A percentile compares a stretch with the other conserved stretches of the same genome.
These are phyloP conservation scores for Alviniconcha marisindica DNA, from an alignment of 1,140 invertebrate genomes.

Conservation along the genomic window DNA sequence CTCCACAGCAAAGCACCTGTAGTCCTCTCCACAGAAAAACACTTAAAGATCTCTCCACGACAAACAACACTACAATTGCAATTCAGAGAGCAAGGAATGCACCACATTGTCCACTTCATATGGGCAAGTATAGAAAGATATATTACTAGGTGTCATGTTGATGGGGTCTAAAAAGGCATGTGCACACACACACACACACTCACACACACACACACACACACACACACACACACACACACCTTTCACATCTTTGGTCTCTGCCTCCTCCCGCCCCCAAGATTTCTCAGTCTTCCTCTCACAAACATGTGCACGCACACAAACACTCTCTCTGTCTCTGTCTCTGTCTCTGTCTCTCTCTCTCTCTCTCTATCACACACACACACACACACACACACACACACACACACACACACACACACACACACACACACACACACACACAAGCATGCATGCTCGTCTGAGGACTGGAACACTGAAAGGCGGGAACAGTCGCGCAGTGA, in stretches of 20 bases:
- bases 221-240: background rate
- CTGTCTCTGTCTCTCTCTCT: background rate
- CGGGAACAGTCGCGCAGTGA: too few species aligned
- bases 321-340: background rate
- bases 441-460: too few species aligned
- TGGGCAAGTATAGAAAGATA: background rate
- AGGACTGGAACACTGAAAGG: too few species aligned
- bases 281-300: background rate
- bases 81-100: background rate
- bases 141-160: background rate
- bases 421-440: background rate
- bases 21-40: too few species aligned
- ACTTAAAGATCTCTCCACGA: too few species aligned
- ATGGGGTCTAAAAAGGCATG: background rate
- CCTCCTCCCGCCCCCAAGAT: background rate
- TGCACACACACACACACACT: background rate
- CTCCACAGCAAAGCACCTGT: background rate
- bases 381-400: too few species aligned
- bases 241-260: background rate
- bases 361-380: background rate
- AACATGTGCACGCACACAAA: background rate
- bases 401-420: too few species aligned
- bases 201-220: conserved; percentile 14
- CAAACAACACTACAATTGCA: too few species aligned
- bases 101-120: background rate